These are phyloP conservation scores for Mugil cephalus DNA, from an alignment of 2,113 vertebrate species.

Conservation along the genomic window DNA sequence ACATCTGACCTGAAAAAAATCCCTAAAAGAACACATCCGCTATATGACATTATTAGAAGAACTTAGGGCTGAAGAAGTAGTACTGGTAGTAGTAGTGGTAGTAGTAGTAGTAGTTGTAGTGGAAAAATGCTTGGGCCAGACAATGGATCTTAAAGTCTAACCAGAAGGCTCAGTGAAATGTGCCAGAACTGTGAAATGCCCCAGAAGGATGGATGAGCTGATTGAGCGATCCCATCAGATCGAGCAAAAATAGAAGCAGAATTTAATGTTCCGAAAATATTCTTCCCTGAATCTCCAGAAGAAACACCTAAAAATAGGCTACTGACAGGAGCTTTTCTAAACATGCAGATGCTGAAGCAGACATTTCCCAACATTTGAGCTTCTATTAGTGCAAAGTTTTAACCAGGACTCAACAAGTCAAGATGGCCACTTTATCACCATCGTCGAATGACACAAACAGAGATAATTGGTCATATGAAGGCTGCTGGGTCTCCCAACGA, in stretches of 20 bases:
- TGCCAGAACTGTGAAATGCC: constrained; percentile 37
- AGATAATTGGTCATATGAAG: no score
- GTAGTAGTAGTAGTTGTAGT: no score
- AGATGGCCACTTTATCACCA: background rate
- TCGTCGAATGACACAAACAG: no score
- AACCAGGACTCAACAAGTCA: background rate
- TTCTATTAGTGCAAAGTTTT: background rate
- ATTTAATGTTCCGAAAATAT: constrained; percentile 11
- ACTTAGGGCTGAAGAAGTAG: no score
- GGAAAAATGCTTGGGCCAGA: background rate
- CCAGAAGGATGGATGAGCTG: constrained; percentile 35
- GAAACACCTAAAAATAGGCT: constrained; percentile 30
- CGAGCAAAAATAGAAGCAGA: constrained; percentile 49
- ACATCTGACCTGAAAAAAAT: background rate
- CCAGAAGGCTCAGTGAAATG: constrained; percentile 15
- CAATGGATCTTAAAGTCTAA: constrained; percentile 4
- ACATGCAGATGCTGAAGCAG: constrained; percentile 18
- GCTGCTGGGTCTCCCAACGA: no score
- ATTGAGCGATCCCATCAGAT: constrained; percentile 52
- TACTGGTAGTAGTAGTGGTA: no score
- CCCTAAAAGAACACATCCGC: background rate
- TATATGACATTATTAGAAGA: background rate
- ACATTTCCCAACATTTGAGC: constrained; percentile 8
- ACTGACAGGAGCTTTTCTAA: constrained; percentile 14
- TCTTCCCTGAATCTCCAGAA: constrained; percentile 20